Percentiles rank a stretch among this genome's conserved stretches.
Evolutionary conservation across 1,140 invertebrate genomes (phyloP).

Genomic region (Delia radicum): DNA sequence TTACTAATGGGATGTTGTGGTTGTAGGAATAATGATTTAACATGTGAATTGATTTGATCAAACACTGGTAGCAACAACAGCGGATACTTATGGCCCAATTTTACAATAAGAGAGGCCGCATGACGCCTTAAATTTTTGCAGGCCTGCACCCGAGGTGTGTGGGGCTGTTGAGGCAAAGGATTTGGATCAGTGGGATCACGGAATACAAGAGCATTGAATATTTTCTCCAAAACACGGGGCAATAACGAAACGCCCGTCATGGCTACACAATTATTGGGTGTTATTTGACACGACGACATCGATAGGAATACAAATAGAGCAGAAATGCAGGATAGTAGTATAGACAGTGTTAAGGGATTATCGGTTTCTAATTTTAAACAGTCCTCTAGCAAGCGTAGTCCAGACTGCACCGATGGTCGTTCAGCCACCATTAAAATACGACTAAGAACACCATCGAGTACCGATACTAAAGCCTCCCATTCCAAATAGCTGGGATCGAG

Average conservation of each 20-base stretch:
- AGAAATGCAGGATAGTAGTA: conserved; percentile 84
- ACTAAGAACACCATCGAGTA: conserved; percentile 77
- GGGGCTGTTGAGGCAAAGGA: conserved; percentile 34
- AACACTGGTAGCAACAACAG: conserved; percentile 82
- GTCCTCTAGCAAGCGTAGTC: conserved; percentile 71
- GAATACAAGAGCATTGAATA: conserved; percentile 79
- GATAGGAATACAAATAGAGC: conserved; percentile 87
- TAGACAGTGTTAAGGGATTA: conserved; percentile 76
- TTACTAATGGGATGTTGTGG: conserved; percentile 70
- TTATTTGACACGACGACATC: conserved; percentile 78
- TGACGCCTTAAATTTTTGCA: conserved; percentile 85
- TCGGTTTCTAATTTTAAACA: conserved; percentile 74
- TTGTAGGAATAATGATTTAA: conserved; percentile 66
- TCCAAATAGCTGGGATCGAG: conserved; percentile 72
- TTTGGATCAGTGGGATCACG: conserved; percentile 63
- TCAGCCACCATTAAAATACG: conserved; percentile 68
- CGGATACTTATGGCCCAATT: conserved; percentile 84
- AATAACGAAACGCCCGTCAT: conserved; percentile 71
- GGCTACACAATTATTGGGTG: conserved; percentile 63
- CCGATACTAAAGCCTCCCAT: conserved; percentile 78
- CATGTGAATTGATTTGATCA: conserved; percentile 76
- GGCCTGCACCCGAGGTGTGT: conserved; percentile 61
- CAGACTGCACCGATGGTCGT: conserved; percentile 67
- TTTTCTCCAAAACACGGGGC: conserved; percentile 80
- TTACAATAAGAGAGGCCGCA: conserved; percentile 85